These are phyloP conservation scores for Drosophila pegasa DNA, from an alignment of 2,888 invertebrate species.

Conservation along the genomic window DNA sequence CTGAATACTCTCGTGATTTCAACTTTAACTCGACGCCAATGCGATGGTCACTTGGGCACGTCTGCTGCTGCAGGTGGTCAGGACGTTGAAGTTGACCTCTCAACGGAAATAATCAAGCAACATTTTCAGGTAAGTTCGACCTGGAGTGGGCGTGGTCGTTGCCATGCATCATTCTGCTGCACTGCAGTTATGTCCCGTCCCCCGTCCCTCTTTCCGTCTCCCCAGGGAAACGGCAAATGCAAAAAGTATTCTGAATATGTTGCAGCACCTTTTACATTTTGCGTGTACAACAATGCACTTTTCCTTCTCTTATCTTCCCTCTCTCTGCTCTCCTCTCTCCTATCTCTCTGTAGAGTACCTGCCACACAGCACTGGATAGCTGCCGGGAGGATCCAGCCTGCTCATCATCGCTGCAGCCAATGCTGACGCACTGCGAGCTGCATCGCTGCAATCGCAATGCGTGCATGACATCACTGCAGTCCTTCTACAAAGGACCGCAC, in stretches of 20 bases:
- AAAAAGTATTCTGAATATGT: slow-evolving; percentile 45
- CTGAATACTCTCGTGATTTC: slow-evolving; percentile 49
- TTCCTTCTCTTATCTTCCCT: slow-evolving; percentile 15
- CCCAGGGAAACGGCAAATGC: slow-evolving; percentile 28
- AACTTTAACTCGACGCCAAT: slow-evolving; percentile 45
- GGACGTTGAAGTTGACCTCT: slow-evolving; percentile 84
- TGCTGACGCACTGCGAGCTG: slow-evolving; percentile 92
- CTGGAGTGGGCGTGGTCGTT: slow-evolving; percentile 17
- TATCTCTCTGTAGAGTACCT: slow-evolving; percentile 88
- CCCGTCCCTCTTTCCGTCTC: not conserved
- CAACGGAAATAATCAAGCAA: slow-evolving; percentile 85
- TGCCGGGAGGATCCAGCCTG: slow-evolving; percentile 94
- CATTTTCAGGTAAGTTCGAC: slow-evolving; percentile 84
- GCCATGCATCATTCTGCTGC: slow-evolving; percentile 22
- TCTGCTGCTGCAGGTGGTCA: slow-evolving; percentile 83
- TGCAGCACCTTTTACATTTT: slow-evolving; percentile 41
- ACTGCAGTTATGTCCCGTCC: slow-evolving; percentile 13
- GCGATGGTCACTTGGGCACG: slow-evolving; percentile 78
- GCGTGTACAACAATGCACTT: slow-evolving; percentile 53
- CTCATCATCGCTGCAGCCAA: slow-evolving; percentile 91
- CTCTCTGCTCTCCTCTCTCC: slow-evolving; percentile 1
- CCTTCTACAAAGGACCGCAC: slow-evolving; percentile 92
- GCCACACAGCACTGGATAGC: slow-evolving; percentile 93
- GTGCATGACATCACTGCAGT: slow-evolving; percentile 94
- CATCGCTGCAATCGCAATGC: slow-evolving; percentile 92